These are phyloP conservation scores for Lasius fuliginosus DNA, from an alignment of 2,888 invertebrate genomes.

Conservation along the genomic window DNA sequence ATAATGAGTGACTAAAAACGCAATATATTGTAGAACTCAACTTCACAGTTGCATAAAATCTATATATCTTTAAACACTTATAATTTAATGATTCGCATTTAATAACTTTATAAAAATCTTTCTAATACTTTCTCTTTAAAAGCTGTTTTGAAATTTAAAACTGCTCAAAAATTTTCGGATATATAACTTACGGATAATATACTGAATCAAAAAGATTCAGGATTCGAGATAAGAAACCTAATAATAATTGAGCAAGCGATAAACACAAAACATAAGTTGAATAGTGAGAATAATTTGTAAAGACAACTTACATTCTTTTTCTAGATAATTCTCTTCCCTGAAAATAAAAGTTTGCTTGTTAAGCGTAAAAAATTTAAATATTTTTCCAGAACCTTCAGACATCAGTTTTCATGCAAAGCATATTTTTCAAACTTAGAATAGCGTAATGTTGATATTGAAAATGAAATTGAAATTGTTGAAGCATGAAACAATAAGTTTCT, in stretches of 20 bases:
- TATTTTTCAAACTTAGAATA: constrained; percentile 1
- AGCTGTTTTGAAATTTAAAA: neutral
- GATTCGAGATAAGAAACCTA: neutral
- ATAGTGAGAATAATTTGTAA: neutral
- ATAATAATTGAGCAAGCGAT: neutral
- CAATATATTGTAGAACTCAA: neutral
- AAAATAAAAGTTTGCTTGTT: constrained; percentile 40
- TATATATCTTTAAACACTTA: neutral
- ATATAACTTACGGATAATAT: neutral
- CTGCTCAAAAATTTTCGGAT: neutral
- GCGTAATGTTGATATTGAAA: neutral
- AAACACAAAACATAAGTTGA: neutral
- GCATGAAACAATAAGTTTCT: neutral
- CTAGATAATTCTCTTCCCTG: neutral
- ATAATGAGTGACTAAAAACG: neutral
- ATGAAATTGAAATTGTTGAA: neutral
- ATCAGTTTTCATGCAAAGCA: constrained; percentile 6
- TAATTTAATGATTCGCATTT: neutral
- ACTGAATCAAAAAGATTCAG: neutral
- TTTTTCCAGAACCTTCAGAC: constrained; percentile 20
- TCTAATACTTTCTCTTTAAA: neutral
- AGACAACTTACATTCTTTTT: neutral
- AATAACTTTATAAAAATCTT: neutral
- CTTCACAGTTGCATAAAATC: neutral
- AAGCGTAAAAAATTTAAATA: constrained; percentile 18